phyloP scores from a whole-genome alignment of 2,797 vertebrate genomes.

The Rachycentron canadum region DNA sequence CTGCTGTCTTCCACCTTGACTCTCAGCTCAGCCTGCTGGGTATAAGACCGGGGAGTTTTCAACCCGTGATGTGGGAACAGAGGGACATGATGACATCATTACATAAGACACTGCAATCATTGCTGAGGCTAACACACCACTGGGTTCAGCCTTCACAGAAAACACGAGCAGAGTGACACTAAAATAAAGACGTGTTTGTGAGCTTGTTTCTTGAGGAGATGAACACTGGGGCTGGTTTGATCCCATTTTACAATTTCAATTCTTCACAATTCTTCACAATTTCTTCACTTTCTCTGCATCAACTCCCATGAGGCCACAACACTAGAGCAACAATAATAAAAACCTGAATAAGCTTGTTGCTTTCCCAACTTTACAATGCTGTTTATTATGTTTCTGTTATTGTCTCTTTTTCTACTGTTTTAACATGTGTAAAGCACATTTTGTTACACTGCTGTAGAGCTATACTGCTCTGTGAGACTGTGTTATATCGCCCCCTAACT shows the following conservation, averaged over 20 bases:
- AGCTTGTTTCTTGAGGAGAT: constrained; percentile 9
- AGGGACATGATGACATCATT: constrained; percentile 79
- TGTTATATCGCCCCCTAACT: no score
- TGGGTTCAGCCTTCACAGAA: constrained; percentile 10
- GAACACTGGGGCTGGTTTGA: constrained; percentile 1
- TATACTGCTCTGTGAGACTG: not conserved
- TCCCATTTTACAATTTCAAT: no score
- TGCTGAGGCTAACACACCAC: constrained; percentile 20
- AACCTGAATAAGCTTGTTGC: not conserved
- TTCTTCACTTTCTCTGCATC: not conserved
- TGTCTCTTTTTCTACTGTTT: not conserved
- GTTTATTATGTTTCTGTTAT: not conserved
- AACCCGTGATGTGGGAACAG: constrained; percentile 34
- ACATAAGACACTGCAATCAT: constrained; percentile 67
- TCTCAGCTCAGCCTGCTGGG: constrained; percentile 48
- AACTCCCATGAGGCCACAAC: not conserved
- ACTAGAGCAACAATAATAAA: not conserved
- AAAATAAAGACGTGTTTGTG: constrained; percentile 10
- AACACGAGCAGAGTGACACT: not conserved
- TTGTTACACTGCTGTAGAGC: not conserved
- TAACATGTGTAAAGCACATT: not conserved
- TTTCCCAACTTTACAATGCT: not conserved
- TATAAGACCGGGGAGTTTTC: constrained; percentile 63
- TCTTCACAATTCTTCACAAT: no score
- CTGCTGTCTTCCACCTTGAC: constrained; percentile 18